Conservation (phyloP, 1,140 invertebrate genomes). For the Hypsibius dujardini region DNA sequence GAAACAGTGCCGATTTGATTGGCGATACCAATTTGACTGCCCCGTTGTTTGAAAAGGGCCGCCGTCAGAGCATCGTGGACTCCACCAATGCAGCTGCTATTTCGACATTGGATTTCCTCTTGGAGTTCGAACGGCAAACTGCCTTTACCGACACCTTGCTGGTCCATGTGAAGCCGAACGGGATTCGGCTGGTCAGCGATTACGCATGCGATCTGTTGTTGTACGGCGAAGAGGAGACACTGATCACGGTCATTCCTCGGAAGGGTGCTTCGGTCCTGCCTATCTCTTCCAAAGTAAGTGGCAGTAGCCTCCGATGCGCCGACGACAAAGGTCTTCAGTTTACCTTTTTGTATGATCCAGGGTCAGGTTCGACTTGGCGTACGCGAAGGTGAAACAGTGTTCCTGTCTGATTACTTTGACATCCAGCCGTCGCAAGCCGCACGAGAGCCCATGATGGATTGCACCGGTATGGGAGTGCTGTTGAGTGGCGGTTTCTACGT, state of each 20-base stretch:
- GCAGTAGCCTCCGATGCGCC: not conserved
- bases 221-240: not conserved
- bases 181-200: not conserved
- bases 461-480: not conserved
- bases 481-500: not conserved
- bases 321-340: not conserved
- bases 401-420: not conserved
- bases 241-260: not conserved
- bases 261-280: not conserved
- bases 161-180: not conserved
- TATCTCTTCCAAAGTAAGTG: not conserved
- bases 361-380: constrained; percentile 8
- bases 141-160: not conserved
- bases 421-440: not conserved
- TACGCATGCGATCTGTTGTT: not conserved
- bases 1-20: constrained; percentile 1
- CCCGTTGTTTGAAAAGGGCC: not conserved
- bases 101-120: not conserved
- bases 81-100: not conserved
- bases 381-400: not conserved
- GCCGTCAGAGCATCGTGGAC: not conserved
- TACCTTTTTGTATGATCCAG: not conserved
- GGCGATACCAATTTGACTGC: not conserved
- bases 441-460: not conserved
- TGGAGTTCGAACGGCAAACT: not conserved